Base-by-base conservation (phyloP, 2,888 invertebrate genomes). In the Machimus atricapillus region DNA sequence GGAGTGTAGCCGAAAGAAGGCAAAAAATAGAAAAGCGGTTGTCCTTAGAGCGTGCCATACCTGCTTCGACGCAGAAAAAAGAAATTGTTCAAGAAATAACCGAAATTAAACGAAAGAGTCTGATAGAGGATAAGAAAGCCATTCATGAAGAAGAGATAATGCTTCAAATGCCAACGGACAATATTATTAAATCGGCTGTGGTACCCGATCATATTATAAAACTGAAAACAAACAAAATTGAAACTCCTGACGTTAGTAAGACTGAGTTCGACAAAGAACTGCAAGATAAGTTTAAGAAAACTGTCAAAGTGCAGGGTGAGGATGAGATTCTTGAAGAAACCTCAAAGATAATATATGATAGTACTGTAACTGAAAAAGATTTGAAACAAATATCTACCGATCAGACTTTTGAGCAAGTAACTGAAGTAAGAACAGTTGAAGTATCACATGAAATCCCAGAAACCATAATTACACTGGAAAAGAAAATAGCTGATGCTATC, bases 1-100 rank as follows among this genome's bases (percentile, higher is more conserved):
- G 95, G 88, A 95, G 95, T 82, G 96, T 96, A 43, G 95, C 95
- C n/a, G 96, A 96, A 91, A 93, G 96, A 89, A 95, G 96, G 89
- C 95, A 95, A 90, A 95, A 96, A 93, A 96, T 96, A 82, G 95
- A 96, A 19, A 95, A 96, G 91, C 95, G 96, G 85, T 92, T 96
- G 43, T 96, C 95, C 56, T 94, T 95, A 27, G 95, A 95, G 91
- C 94, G 95, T 90, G 93, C 93, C 87, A 94, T 96, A 89, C 95
- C 96, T 12, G 95, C 96, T 3, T 96, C 96, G 4, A 94, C 95
- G 89, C 96, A 96, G 90, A 95, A 96, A 90, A 95, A 94, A 90
- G 96, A 96, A 93, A 95, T 96, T 66, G 94, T 95, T 56, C 95
- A 95, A 91, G 96, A 96, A 93, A 96, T 96, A 16, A 94, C 94